Base-by-base conservation (phyloP, 2,113 vertebrate genomes). In the Prochilodus magdalenae region DNA sequence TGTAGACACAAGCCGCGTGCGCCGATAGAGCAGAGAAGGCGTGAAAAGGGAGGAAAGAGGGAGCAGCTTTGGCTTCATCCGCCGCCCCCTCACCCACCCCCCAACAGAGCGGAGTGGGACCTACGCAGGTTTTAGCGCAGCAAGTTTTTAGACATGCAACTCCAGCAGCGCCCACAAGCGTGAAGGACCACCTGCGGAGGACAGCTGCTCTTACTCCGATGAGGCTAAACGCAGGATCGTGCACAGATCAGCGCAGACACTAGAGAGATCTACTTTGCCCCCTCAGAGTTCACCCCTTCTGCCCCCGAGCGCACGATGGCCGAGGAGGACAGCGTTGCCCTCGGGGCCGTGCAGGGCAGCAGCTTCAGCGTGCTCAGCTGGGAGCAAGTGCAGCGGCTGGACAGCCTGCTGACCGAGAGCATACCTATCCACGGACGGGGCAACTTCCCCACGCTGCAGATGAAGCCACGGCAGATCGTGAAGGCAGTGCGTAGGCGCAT, bases 361-460 rank as follows among this genome's bases (percentile, higher is more conserved):
- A 95, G 94, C 83, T 95, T 95, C 67, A 98, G 97, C 80, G 97
- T 99, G 80, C 94, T 99, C 79, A 96, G 80, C 93, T 99, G 98
- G 98, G 96, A 97, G 90, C 98, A 99, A 95, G 98, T 99, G 95
- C 98, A 96, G 92, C 94, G 98, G 3, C 90, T 99, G 91, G 97
- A 99, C 91, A 92, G 94, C 85, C 96, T 99, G 89, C 94, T 99
- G 81, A 96, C 95, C 67, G 97, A 98, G 91, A 98, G 95, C 89
- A 98, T 99, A 83, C 97, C 98, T 70, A 99, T 99, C 90, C 98
- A 99, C 93, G 98, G 98, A 87, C 94, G 98, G 74, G 97, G 98
- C 7, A 99, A 99, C 93, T 99, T 99, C 94, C 98, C 98, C 88
- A 99, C 98, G 14, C 92, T 99, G 84, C 93, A 97, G 91, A 95